Conservation (phyloP, 2,113 vertebrate species). For the Cyanoderma ruficeps region DNA sequence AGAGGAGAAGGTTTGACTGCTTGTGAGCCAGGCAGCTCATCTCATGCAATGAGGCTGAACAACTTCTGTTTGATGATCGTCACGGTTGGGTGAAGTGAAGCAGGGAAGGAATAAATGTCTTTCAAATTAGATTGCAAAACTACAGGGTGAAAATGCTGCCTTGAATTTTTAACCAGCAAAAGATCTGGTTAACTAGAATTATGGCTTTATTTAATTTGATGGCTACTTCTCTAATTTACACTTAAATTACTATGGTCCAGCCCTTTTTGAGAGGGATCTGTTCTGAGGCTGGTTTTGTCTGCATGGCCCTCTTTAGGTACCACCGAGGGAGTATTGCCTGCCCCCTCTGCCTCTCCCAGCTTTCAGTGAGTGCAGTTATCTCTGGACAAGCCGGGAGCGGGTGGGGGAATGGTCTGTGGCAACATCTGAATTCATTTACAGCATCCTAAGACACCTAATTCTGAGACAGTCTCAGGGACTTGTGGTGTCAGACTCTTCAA, state of each 20-base stretch:
- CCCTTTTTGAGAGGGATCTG: background rate
- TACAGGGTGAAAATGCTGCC: background rate
- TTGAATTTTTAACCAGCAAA: constrained; percentile 36
- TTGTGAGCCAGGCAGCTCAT: constrained; percentile 7
- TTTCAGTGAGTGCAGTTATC: background rate
- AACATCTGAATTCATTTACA: background rate
- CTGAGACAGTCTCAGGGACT: background rate
- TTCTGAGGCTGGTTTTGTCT: background rate
- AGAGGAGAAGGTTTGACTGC: background rate
- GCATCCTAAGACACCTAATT: background rate
- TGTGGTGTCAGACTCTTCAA: background rate
- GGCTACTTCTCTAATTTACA: background rate
- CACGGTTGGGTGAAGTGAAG: constrained; percentile 14
- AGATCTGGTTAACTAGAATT: background rate
- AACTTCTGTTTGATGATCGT: constrained; percentile 38
- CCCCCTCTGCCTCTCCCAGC: background rate
- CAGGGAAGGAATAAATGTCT: constrained; percentile 45
- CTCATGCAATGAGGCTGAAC: constrained; percentile 50
- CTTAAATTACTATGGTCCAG: background rate
- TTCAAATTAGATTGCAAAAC: constrained; percentile 47
- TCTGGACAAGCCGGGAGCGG: fast-evolving
- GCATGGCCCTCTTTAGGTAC: fast-evolving
- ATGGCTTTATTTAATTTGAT: constrained; percentile 40
- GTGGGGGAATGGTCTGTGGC: background rate
- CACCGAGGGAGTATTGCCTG: background rate